Evolutionary conservation across 2,888 invertebrate genomes (phyloP).

Genomic region (Pecten maximus): DNA sequence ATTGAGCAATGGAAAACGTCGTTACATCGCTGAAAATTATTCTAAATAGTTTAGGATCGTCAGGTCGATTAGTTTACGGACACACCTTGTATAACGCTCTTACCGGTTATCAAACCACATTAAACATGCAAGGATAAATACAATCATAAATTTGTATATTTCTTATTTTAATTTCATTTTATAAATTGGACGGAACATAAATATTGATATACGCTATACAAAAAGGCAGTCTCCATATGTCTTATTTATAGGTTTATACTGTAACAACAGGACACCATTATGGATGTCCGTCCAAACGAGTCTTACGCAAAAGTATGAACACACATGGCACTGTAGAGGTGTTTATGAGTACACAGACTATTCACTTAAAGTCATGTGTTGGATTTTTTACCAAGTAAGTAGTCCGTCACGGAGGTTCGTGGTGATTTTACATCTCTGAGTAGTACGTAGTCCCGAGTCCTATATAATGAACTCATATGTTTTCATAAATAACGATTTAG

Average conservation of each 20-base stretch:
- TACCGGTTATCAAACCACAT: no score
- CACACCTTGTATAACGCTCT: no score
- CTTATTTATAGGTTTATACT: not conserved
- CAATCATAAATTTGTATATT: not conserved
- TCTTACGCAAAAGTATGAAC: not conserved
- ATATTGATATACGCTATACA: not conserved
- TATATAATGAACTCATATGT: not conserved
- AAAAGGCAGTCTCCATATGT: not conserved
- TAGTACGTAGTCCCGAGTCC: not conserved
- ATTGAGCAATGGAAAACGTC: no score
- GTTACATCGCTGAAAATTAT: no score
- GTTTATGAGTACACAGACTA: not conserved
- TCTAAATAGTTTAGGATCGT: no score
- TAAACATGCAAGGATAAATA: no score
- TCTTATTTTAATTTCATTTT: not conserved
- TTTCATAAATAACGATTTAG: not conserved
- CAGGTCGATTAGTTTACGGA: no score
- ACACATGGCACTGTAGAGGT: not conserved
- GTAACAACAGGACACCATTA: not conserved
- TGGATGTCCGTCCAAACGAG: not conserved
- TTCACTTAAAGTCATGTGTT: not conserved
- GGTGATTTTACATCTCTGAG: not conserved
- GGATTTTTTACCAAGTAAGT: not conserved
- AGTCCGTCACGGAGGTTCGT: not conserved
- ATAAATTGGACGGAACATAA: conserved; percentile 26